These are phyloP conservation scores for Choreutis nemorana DNA, from an alignment of 2,888 invertebrate species.

Conservation along the genomic window DNA sequence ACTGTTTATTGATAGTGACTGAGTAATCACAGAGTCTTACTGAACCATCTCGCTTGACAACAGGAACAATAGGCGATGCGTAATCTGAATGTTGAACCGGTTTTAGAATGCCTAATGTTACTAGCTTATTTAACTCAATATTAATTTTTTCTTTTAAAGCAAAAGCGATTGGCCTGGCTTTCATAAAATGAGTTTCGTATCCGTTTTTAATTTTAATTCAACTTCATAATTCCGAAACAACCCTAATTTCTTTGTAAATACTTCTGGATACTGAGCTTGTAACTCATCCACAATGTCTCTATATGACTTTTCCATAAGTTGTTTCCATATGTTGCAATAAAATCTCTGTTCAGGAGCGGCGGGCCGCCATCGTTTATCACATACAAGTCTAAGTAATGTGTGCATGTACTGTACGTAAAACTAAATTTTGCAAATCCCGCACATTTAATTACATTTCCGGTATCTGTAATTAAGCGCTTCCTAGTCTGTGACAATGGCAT, in stretches of 20 bases:
- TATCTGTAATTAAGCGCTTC: not conserved
- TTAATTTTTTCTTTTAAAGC: slow-evolving; percentile 4
- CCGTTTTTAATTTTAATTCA: slow-evolving; percentile 5
- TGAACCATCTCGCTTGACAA: slow-evolving; percentile 3
- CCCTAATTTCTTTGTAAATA: slow-evolving; percentile 4
- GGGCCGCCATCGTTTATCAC: slow-evolving; percentile 1
- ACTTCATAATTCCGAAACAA: slow-evolving; percentile 5
- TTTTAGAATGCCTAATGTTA: slow-evolving; percentile 3
- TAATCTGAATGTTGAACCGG: slow-evolving; percentile 5
- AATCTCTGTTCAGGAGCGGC: slow-evolving; percentile 5
- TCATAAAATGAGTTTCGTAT: slow-evolving; percentile 3
- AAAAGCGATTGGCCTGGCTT: slow-evolving; percentile 4
- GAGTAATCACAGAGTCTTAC: slow-evolving; percentile 7
- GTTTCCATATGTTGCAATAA: slow-evolving; percentile 5
- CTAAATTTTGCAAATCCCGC: not conserved
- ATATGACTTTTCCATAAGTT: slow-evolving; percentile 4
- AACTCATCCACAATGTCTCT: not conserved
- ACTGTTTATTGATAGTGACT: slow-evolving; percentile 4
- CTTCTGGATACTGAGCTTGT: slow-evolving; percentile 1
- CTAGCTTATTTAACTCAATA: slow-evolving; percentile 4
- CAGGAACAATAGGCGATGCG: slow-evolving; percentile 8
- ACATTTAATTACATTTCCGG: not conserved
- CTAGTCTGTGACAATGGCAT: not conserved
- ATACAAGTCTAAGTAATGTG: not conserved
- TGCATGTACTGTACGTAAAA: not conserved